Evolutionary conservation across 2,888 invertebrate species (phyloP).

Genomic region (Agrotis clavis): DNA sequence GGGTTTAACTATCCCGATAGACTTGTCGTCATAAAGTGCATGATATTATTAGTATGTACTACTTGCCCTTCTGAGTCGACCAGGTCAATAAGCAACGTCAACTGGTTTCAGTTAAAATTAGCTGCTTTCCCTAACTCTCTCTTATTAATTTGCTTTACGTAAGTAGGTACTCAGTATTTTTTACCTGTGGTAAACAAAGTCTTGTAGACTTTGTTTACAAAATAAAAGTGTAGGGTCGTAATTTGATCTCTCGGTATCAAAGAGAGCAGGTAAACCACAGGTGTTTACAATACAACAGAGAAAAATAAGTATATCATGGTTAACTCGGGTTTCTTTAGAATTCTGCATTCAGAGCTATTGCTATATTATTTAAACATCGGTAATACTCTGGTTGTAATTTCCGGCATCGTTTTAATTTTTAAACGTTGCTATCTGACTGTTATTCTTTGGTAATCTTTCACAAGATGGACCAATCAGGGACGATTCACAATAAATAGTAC

Average conservation of each 20-base stretch:
- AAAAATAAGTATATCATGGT: slow-evolving; percentile 9
- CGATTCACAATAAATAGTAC: too few species aligned
- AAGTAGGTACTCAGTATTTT: slow-evolving; percentile 2
- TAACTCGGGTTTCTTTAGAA: slow-evolving; percentile 18
- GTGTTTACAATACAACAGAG: slow-evolving; percentile 6
- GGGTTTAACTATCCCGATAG: slow-evolving; percentile 1
- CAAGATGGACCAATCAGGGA: too few species aligned
- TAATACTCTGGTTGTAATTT: slow-evolving; percentile 1
- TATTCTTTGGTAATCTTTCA: too few species aligned
- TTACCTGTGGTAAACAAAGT: slow-evolving; percentile 8
- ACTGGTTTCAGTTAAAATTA: slow-evolving; percentile 55
- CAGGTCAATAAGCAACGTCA: slow-evolving; percentile 49
- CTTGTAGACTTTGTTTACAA: slow-evolving; percentile 1
- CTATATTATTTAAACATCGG: slow-evolving; percentile 5
- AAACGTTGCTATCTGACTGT: background rate
- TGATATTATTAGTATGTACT: slow-evolving; percentile 1
- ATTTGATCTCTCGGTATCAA: slow-evolving; percentile 14
- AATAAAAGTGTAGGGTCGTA: slow-evolving; percentile 15
- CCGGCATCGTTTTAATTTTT: slow-evolving; percentile 18
- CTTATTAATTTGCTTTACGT: slow-evolving; percentile 43
- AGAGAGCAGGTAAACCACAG: slow-evolving; percentile 30
- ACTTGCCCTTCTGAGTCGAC: slow-evolving; percentile 43
- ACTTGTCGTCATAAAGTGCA: slow-evolving; percentile 8
- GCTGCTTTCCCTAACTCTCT: slow-evolving; percentile 56
- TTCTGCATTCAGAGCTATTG: slow-evolving; percentile 2